phyloP scores from a whole-genome alignment of 2,797 vertebrate species.

The Falco rusticolus region DNA sequence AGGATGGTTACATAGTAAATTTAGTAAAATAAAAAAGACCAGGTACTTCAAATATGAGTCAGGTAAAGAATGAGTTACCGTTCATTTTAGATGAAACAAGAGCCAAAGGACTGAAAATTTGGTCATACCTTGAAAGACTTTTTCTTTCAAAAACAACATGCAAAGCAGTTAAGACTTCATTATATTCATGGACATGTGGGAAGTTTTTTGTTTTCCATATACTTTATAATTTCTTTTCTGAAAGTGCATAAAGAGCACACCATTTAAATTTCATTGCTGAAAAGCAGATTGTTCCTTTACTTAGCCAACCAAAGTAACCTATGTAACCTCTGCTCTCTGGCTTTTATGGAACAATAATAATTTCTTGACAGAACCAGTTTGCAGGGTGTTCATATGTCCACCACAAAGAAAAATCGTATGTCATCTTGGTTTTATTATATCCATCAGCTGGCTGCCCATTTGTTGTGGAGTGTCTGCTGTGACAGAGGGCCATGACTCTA shows the following conservation, averaged over 20 bases:
- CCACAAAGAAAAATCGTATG: conserved; percentile 30
- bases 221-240: neutral
- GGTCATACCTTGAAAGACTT: neutral
- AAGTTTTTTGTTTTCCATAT: neutral
- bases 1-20: neutral
- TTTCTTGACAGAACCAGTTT: conserved; percentile 17
- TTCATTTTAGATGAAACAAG: neutral
- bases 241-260: neutral
- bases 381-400: neutral
- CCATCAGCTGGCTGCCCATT: conserved; percentile 57
- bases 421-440: conserved; percentile 28
- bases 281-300: neutral
- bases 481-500: conserved; percentile 55
- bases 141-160: neutral
- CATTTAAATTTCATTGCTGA: neutral
- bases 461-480: conserved; percentile 57
- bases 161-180: neutral
- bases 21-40: neutral
- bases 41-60: neutral
- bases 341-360: conserved; percentile 29
- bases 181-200: neutral
- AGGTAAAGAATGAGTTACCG: neutral
- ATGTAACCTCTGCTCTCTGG: neutral
- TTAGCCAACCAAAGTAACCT: neutral
- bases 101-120: neutral